Percentiles rank a stretch among this genome's conserved stretches.
Conservation (phyloP, 1,140 invertebrate genomes). For the Scaptomyza montana region DNA sequence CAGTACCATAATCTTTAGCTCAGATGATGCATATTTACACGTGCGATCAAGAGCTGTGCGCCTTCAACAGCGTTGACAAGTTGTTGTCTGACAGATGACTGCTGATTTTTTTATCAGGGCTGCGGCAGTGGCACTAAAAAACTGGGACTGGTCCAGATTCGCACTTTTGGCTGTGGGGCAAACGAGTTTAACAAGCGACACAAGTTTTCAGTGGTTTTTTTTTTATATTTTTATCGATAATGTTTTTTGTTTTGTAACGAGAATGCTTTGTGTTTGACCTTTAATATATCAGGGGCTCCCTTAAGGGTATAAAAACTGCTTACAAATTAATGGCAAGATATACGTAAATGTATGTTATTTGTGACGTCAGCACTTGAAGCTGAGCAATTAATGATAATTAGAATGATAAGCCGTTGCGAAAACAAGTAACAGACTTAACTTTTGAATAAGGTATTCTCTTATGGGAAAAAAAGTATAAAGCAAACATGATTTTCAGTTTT, state of each 20-base stretch:
- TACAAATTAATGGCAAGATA: neutral
- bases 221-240: slow-evolving; percentile 18
- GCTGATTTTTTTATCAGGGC: slow-evolving; percentile 6
- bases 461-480: neutral
- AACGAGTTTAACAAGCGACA: slow-evolving; percentile 65
- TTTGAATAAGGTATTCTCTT: neutral
- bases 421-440: neutral
- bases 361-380: neutral
- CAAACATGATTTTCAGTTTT: too few species aligned
- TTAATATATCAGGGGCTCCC: neutral
- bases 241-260: slow-evolving; percentile 2
- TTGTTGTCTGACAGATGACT: neutral
- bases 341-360: neutral
- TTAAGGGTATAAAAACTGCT: neutral
- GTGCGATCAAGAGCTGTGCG: slow-evolving; percentile 13
- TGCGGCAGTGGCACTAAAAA: neutral
- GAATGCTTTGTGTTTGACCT: neutral
- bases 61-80: neutral
- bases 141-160: slow-evolving; percentile 45
- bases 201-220: slow-evolving; percentile 47
- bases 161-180: slow-evolving; percentile 14
- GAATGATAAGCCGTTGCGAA: neutral
- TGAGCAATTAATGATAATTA: neutral
- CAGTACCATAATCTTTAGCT: slow-evolving; percentile 5
- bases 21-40: slow-evolving; percentile 39